These are phyloP conservation scores for Noctuana brunneofusca DNA, from an alignment of 2,888 invertebrate species.

Conservation along the genomic window DNA sequence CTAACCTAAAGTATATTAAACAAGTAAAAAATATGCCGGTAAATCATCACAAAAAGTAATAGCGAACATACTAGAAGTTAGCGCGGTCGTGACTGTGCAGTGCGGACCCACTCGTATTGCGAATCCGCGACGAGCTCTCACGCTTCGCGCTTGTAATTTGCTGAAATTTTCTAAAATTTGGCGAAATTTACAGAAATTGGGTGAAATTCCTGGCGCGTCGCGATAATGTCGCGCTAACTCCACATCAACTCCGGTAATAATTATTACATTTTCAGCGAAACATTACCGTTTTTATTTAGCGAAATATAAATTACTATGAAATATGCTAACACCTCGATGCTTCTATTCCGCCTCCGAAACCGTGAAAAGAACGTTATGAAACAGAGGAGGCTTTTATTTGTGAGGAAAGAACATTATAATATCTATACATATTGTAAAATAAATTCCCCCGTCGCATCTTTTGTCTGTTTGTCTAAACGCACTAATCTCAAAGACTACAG, in stretches of 20 bases:
- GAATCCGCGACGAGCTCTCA: neutral
- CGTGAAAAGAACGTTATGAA: too few relatives aligned
- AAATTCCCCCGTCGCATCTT: too few relatives aligned
- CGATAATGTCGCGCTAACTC: slow-evolving; percentile 6
- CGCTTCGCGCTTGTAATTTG: slow-evolving; percentile 11
- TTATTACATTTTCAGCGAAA: slow-evolving; percentile 18
- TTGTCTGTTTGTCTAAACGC: too few relatives aligned
- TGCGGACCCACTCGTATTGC: neutral
- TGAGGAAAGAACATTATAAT: too few relatives aligned
- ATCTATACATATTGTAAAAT: too few relatives aligned
- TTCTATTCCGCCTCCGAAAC: too few relatives aligned
- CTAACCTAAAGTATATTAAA: too few relatives aligned
- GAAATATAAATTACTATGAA: slow-evolving; percentile 10
- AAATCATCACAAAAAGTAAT: too few relatives aligned
- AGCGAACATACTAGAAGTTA: neutral
- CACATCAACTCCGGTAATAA: slow-evolving; percentile 2
- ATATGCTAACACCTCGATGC: neutral
- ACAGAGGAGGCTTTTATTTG: too few relatives aligned
- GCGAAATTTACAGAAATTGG: neutral
- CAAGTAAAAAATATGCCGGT: too few relatives aligned
- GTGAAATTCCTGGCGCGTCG: neutral
- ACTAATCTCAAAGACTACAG: too few relatives aligned
- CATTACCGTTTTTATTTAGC: slow-evolving; percentile 8
- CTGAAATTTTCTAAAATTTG: slow-evolving; percentile 14
- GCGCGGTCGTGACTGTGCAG: neutral